Base-by-base conservation (phyloP, 2,797 vertebrate species). In the Ptychadena robeensis region DNA sequence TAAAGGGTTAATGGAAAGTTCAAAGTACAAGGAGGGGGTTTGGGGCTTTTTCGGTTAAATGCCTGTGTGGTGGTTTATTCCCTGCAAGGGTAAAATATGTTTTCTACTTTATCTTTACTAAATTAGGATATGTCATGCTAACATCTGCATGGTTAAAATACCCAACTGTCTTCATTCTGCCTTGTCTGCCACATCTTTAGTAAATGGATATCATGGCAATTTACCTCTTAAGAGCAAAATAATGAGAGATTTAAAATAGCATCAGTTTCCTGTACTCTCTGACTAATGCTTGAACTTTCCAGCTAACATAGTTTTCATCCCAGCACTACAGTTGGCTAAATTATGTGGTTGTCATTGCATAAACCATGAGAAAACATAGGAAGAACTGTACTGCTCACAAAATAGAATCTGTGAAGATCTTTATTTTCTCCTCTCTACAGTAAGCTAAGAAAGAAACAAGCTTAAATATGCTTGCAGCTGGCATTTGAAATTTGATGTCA, bases 201-300 rank as follows among this genome's bases (percentile, higher is more conserved):
- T 53, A 53, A 37, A 37, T 69, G 37, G 37, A 69, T 37, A 69
- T 37, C 67, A 69, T n/a, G 32, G 35, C 18, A 69, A 69, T 69
- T 69, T 69, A 69, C 34, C 34, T n/a, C 18, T 38, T 69, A 15
- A 37, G 32, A 37, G 30, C 32, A 69, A 38, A 69, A 38, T 69
- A 69, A 69, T 69, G 34, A 38, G 67, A 37, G 32, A 37, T 69
- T 69, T 69, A 69, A 69, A 69, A 69, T 69, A 69, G 67, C 69
- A 48, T 48, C 14, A 48, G 44, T 44, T 72, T 72, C 69, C 69
- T 72, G 69, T 72, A 44, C 69, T 72, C 18, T 69, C 37, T 72
- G 69, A 72, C 69, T 71, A 71, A 72, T 72, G 44, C 38, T 48
- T 22, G 68, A 70, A 70, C 68, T 72, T 72, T 72, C 27, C 37